Evolutionary conservation across 1,140 invertebrate genomes (phyloP), one percentile per base, ranked within the genome.

Genomic region (Neocloeon triangulifer): DNA sequence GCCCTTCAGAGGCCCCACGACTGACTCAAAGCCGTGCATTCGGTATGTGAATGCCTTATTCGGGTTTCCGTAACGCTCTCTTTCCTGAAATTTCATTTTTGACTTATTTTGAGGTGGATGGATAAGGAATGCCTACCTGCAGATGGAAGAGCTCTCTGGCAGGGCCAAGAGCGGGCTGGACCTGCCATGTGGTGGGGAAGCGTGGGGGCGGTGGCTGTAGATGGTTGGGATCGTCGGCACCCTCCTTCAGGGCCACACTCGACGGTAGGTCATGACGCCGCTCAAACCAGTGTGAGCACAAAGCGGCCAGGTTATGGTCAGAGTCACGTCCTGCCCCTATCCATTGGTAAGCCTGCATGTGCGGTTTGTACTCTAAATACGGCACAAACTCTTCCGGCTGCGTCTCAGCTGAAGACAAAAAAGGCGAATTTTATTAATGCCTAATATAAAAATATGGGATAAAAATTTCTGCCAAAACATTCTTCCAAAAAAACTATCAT

Each of bases 241-340:
- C 42, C 32, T 56, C 54, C 1, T 41, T 39, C 0, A 50, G 45
- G 41, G 46, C 50, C 6, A 29, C 14, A 29, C 19, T 29, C 9
- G 27, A 6, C 19, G 19, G 27, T 33, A 53, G 41, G 40, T 58
- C 45, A 33, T 61, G 61, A 39, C 61, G 59, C 32, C 64, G 61
- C 26, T 70, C 58, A 34, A 80, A 41, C 80, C 81, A 86, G 37
- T 66, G 63, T 29, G 68, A 61, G 46, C 75, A 88, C 13, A 92
- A 50, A 5, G 68, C 55, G 4, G 62, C 51, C 3, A 95, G 53
- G 19, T 80, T 63, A 8, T 68, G 63, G 57, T 94, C 86, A 2
- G 77, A 75, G 49, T 94, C 88, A 18, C 86, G 61, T 0, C 86
- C 85, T n/a, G 80, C 80, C 1, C 85, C 88, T 33, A 92, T 94